A percentile compares a stretch with the other conserved stretches of the same genome.
These are phyloP conservation scores for Drosophila jambulina DNA, from an alignment of 1,140 invertebrate genomes.

Conservation along the genomic window DNA sequence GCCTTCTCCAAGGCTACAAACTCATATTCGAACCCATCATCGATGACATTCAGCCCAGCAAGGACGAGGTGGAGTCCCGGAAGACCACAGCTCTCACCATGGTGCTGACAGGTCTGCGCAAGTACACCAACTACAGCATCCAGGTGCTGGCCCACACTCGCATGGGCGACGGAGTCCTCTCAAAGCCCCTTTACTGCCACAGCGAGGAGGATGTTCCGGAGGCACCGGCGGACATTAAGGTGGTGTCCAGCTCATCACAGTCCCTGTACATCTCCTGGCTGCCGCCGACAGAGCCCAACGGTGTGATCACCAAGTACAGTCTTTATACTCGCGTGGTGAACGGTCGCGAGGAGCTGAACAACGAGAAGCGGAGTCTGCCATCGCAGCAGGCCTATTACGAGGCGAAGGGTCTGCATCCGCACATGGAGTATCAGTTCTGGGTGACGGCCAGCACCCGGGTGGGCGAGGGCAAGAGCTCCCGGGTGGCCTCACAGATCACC, in stretches of 20 bases:
- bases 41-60: slow-evolving; percentile 81
- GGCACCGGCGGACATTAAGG: slow-evolving; percentile 92
- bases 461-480: slow-evolving; percentile 91
- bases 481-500: slow-evolving; percentile 87
- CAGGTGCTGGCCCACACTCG: slow-evolving; percentile 93
- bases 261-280: slow-evolving; percentile 93
- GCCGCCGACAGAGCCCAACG: slow-evolving; percentile 91
- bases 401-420: slow-evolving; percentile 89
- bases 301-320: slow-evolving; percentile 92
- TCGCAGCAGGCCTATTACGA: slow-evolving; percentile 89
- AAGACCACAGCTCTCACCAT: slow-evolving; percentile 90
- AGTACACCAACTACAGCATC: slow-evolving; percentile 94
- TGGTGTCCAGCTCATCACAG: slow-evolving; percentile 90
- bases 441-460: slow-evolving; percentile 91
- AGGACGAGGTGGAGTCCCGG: slow-evolving; percentile 88
- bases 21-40: slow-evolving; percentile 89
- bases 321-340: slow-evolving; percentile 91
- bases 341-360: slow-evolving; percentile 89
- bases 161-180: slow-evolving; percentile 91
- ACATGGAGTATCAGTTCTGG: slow-evolving; percentile 93
- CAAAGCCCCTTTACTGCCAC: slow-evolving; percentile 90
- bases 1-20: slow-evolving; percentile 94
- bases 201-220: slow-evolving; percentile 95
- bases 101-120: slow-evolving; percentile 89
- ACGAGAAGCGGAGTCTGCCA: slow-evolving; percentile 88